phyloP scores from a whole-genome alignment of 1,140 invertebrate genomes.

The Drosophila persimilis region DNA sequence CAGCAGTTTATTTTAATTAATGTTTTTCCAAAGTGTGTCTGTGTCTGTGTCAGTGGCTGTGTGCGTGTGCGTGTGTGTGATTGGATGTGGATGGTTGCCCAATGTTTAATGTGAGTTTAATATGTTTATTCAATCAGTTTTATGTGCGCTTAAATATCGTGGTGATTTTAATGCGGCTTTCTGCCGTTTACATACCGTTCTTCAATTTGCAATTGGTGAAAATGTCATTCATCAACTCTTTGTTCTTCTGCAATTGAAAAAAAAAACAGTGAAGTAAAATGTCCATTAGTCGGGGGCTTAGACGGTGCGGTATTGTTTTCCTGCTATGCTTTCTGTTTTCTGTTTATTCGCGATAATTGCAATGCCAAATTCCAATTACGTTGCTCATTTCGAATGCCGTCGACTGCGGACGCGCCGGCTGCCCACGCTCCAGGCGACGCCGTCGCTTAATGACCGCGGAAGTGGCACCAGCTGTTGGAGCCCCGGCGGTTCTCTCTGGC shows the following conservation, averaged over 20 bases:
- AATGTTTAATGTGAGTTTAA: constrained; percentile 5
- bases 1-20: constrained; percentile 26
- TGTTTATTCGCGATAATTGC: constrained; percentile 10
- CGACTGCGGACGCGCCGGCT: constrained; percentile 53
- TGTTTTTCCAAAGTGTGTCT: constrained; percentile 21
- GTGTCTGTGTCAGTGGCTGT: no score
- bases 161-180: no score
- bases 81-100: no score
- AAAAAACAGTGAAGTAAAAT: constrained; percentile 47
- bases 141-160: constrained; percentile 4
- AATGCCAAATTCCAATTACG: constrained; percentile 55
- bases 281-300: background rate
- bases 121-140: constrained; percentile 11
- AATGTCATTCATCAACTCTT: constrained; percentile 87
- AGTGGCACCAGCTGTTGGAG: constrained; percentile 47
- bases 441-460: constrained; percentile 62
- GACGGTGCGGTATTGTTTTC: background rate
- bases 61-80: no score
- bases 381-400: constrained; percentile 70
- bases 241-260: constrained; percentile 87
- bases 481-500: background rate
- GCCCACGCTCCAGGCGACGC: constrained; percentile 50
- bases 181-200: constrained; percentile 84
- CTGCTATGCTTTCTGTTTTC: constrained; percentile 4
- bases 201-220: constrained; percentile 87